Percentiles rank a stretch among this genome's conserved stretches.
phyloP scores from a whole-genome alignment of 2,113 vertebrate species.

The Archilochus colubris region DNA sequence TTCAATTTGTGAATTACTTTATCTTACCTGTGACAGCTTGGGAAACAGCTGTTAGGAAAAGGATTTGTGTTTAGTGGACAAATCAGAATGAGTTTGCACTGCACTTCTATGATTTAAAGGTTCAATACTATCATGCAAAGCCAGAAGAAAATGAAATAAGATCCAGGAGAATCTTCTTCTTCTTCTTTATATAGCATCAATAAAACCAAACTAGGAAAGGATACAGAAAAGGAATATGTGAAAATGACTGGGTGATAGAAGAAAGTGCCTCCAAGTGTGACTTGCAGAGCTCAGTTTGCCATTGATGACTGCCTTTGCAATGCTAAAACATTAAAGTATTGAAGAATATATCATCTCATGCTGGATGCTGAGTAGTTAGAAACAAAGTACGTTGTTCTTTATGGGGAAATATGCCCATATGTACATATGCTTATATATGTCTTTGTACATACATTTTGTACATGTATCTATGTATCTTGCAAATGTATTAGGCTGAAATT shows the following conservation, averaged over 20 bases:
- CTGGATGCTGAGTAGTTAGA: not conserved
- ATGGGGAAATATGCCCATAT: not conserved
- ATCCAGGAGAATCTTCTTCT: not conserved
- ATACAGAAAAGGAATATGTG: not conserved
- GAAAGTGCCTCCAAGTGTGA: not conserved
- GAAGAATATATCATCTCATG: not conserved
- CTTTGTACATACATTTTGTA: not conserved
- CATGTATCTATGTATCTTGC: not conserved
- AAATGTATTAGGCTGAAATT: not conserved
- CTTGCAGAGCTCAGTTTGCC: not conserved
- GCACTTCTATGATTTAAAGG: not conserved
- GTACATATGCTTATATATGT: accelerated
- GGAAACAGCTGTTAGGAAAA: not conserved
- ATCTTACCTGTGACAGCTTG: not conserved
- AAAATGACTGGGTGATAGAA: not conserved
- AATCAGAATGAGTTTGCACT: not conserved
- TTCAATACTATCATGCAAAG: not conserved
- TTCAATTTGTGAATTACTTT: not conserved
- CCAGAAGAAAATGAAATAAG: not conserved
- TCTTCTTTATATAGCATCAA: not conserved
- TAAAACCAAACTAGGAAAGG: not conserved
- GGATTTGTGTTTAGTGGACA: not conserved
- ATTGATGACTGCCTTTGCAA: not conserved
- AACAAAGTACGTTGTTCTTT: not conserved
- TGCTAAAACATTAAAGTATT: not conserved